Conservation (phyloP, 2,113 vertebrate species). For the Nymphicus hollandicus region DNA sequence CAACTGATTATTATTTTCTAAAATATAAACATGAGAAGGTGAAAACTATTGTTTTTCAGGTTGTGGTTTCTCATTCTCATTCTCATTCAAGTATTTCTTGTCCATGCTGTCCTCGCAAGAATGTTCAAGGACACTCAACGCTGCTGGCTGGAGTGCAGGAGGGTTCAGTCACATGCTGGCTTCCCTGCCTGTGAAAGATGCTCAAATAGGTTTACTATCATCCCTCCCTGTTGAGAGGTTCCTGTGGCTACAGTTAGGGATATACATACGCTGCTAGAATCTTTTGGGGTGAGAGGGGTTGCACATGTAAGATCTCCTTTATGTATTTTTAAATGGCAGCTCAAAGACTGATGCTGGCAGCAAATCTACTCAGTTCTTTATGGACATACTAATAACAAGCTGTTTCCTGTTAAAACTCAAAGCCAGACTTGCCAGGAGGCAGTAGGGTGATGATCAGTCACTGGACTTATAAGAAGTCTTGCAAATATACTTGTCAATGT, state of each 20-base stretch:
- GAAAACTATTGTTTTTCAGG: not conserved
- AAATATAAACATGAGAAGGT: not conserved
- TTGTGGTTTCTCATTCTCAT: conserved; percentile 9
- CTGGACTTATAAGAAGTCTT: not conserved
- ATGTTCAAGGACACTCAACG: not conserved
- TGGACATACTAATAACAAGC: not conserved
- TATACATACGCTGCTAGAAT: rapidly evolving
- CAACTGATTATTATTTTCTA: not conserved
- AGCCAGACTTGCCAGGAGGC: not conserved
- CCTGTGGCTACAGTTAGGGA: not conserved
- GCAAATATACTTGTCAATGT: not conserved
- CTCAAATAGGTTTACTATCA: not conserved
- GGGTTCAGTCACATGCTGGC: not conserved
- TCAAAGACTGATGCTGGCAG: not conserved
- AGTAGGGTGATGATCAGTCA: not conserved
- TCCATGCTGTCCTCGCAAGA: not conserved
- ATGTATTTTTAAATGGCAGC: not conserved
- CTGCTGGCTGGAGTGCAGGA: not conserved
- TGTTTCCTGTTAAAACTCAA: not conserved
- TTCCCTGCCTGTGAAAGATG: not conserved
- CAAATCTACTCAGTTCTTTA: not conserved
- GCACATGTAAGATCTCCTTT: not conserved
- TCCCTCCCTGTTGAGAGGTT: not conserved
- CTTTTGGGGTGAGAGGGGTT: not conserved
- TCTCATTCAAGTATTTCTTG: conserved; percentile 1